Percentiles rank a stretch among this genome's conserved stretches.
Conservation (phyloP, 2,113 vertebrate species). For the Rhinopomastus cyanomelas region DNA sequence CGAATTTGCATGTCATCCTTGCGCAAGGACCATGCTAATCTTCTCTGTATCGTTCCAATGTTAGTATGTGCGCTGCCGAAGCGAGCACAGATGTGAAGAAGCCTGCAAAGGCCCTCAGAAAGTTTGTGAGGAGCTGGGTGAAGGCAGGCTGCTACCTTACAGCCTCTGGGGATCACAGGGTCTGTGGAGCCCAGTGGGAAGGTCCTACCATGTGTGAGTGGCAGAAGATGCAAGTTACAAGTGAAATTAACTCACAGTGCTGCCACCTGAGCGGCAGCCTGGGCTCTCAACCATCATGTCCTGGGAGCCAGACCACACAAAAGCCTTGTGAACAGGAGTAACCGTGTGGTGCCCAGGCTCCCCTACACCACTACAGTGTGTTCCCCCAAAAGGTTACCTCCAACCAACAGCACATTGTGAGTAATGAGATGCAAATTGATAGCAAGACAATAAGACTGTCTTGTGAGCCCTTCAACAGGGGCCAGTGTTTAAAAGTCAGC, state of each 20-base stretch:
- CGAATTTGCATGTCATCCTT: too few relatives aligned
- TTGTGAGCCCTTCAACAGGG: constrained; percentile 67
- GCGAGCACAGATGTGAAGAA: not conserved
- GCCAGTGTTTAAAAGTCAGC: constrained; percentile 78
- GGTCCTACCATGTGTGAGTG: accelerated
- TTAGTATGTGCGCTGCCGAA: too few relatives aligned
- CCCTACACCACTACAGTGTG: accelerated
- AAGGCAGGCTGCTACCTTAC: accelerated
- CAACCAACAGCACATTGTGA: constrained; percentile 60
- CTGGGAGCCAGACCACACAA: accelerated
- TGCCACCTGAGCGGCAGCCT: not conserved
- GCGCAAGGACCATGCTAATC: too few relatives aligned
- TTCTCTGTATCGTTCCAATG: too few relatives aligned
- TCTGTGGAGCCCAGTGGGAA: accelerated
- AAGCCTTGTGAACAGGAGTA: not conserved
- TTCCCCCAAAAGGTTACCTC: constrained; percentile 63
- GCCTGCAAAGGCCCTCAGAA: not conserved
- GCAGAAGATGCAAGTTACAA: too few relatives aligned
- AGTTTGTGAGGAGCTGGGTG: accelerated
- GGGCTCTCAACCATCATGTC: accelerated
- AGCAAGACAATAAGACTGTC: constrained; percentile 78
- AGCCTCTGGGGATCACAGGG: not conserved
- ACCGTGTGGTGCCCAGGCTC: not conserved
- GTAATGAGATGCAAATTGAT: constrained; percentile 86
- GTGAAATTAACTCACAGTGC: accelerated